These are phyloP conservation scores for Seladonia tumulorum DNA, from an alignment of 2,888 invertebrate genomes.

Conservation along the genomic window DNA sequence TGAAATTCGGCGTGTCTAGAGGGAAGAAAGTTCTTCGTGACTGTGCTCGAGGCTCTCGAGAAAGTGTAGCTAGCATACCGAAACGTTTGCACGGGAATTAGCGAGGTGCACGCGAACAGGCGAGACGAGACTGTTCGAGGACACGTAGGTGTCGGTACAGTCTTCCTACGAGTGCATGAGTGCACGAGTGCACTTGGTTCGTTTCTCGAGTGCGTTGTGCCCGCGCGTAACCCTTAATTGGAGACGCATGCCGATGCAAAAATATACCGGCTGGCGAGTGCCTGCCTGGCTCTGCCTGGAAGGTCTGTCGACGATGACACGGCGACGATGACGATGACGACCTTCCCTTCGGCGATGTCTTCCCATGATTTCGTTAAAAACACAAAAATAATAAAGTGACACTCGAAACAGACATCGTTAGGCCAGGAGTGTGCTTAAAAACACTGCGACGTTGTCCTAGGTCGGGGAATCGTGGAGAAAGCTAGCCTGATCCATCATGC, in stretches of 20 bases:
- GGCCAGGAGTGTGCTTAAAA: not conserved
- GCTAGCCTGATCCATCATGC: too few relatives aligned
- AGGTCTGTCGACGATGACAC: constrained; percentile 2
- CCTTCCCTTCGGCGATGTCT: not conserved
- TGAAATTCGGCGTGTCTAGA: not conserved
- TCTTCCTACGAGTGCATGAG: constrained; percentile 21
- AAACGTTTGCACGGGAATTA: not conserved
- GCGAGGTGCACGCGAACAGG: not conserved
- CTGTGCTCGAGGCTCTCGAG: not conserved
- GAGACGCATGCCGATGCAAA: constrained; percentile 51
- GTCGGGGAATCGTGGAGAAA: not conserved
- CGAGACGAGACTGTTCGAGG: constrained; percentile 11
- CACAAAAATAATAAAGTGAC: not conserved
- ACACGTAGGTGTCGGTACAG: constrained; percentile 29
- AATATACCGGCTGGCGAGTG: constrained; percentile 20
- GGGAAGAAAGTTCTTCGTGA: not conserved
- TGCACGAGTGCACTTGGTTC: constrained; percentile 28
- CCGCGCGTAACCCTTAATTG: constrained; percentile 56
- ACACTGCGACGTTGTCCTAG: not conserved
- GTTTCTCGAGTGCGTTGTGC: constrained; percentile 36
- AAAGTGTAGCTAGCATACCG: not conserved
- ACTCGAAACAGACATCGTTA: constrained; percentile 8
- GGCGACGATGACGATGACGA: not conserved
- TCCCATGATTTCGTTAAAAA: not conserved
- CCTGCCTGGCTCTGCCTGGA: not conserved